phyloP scores from a whole-genome alignment of 2,797 vertebrate genomes.

The Sebastes taczanowskii region DNA sequence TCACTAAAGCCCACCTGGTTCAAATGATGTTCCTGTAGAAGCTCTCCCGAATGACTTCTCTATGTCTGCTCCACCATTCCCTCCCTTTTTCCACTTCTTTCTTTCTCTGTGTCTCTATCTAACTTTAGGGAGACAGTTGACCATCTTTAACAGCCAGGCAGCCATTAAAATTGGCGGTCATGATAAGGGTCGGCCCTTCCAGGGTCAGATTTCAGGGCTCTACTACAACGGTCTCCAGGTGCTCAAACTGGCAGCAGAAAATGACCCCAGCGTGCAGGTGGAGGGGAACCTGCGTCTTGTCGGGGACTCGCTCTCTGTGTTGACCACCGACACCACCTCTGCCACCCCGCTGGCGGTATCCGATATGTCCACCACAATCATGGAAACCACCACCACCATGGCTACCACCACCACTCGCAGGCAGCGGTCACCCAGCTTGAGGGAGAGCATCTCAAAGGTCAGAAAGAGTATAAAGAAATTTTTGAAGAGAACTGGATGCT shows the following conservation, averaged over 20 bases:
- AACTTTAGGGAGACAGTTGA: constrained; percentile 91
- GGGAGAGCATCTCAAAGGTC: constrained; percentile 94
- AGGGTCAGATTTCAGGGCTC: constrained; percentile 96
- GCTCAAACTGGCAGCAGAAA: constrained; percentile 94
- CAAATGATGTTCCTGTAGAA: constrained; percentile 38
- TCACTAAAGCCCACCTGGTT: constrained; percentile 50
- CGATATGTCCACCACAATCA: constrained; percentile 97
- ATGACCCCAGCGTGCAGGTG: constrained; percentile 90
- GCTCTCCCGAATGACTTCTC: constrained; percentile 44
- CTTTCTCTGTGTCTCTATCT: constrained; percentile 46
- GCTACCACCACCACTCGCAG: constrained; percentile 95
- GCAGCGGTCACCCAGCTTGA: constrained; percentile 92
- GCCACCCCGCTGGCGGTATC: constrained; percentile 90
- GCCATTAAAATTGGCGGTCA: constrained; percentile 94
- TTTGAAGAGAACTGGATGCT: neutral
- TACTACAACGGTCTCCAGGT: constrained; percentile 98
- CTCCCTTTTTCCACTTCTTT: constrained; percentile 33
- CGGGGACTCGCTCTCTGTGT: constrained; percentile 90
- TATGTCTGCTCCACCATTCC: constrained; percentile 41
- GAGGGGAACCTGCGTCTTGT: constrained; percentile 93
- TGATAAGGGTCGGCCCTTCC: constrained; percentile 93
- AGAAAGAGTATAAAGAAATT: constrained; percentile 12
- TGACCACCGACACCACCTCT: constrained; percentile 91
- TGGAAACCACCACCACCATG: constrained; percentile 97
- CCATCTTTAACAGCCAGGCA: constrained; percentile 98